A percentile compares a stretch with the other conserved stretches of the same genome.
phyloP scores from a whole-genome alignment of 2,797 vertebrate genomes.

The Galaxias olidus region DNA sequence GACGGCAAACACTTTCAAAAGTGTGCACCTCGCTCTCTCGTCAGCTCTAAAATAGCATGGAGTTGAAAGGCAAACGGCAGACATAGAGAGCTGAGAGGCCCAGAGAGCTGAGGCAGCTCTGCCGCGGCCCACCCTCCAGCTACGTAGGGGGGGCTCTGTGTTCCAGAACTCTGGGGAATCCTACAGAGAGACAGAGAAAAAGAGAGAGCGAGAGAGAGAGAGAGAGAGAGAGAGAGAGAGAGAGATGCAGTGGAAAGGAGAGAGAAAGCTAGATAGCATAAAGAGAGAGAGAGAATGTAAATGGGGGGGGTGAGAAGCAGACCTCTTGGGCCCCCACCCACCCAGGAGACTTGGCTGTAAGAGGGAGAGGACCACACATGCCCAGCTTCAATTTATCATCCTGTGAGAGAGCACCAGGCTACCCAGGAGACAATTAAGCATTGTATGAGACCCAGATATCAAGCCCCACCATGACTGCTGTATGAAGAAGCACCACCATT shows the following conservation, averaged over 20 bases:
- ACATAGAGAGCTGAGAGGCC: slow-evolving; percentile 22
- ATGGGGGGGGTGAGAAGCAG: slow-evolving; percentile 36
- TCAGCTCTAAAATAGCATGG: slow-evolving; percentile 43
- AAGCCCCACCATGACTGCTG: slow-evolving; percentile 67
- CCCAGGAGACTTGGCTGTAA: slow-evolving; percentile 67
- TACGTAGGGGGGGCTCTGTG: slow-evolving; percentile 55
- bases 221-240: neutral
- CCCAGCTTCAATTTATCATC: slow-evolving; percentile 78
- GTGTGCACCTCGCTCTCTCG: slow-evolving; percentile 8
- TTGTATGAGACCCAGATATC: slow-evolving; percentile 79
- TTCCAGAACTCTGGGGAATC: slow-evolving; percentile 62
- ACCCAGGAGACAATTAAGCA: slow-evolving; percentile 78
- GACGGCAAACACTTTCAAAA: slow-evolving; percentile 50
- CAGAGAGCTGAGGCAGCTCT: slow-evolving; percentile 67
- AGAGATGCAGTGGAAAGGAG: slow-evolving; percentile 10
- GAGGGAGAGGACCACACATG: slow-evolving; percentile 72
- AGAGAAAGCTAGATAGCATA: slow-evolving; percentile 19
- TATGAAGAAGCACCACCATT: slow-evolving; percentile 68
- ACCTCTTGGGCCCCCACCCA: slow-evolving; percentile 61
- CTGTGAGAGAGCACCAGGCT: slow-evolving; percentile 64
- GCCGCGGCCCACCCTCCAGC: slow-evolving; percentile 42
- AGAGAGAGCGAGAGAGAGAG: slow-evolving; percentile 5
- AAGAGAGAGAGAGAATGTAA: neutral
- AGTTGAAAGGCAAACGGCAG: slow-evolving; percentile 54
- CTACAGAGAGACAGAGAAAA: slow-evolving; percentile 42